Evolutionary conservation across 1,140 invertebrate genomes (phyloP), one percentile per base, ranked within the genome.

Genomic region (Uloborus diversus): DNA sequence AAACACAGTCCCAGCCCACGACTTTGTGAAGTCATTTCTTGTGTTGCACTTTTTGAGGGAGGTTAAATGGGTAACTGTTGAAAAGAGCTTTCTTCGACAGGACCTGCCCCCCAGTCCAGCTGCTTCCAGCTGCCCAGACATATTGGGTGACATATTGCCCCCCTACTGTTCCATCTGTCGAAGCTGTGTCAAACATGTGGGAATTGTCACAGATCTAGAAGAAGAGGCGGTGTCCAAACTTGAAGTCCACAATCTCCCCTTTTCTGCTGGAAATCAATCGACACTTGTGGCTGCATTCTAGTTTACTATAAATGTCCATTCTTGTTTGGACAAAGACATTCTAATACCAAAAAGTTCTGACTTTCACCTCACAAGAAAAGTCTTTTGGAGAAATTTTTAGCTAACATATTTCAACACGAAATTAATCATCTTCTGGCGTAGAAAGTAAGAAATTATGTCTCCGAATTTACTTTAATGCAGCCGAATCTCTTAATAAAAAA

Each of bases 131-230:
- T n/a, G 32, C 11, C 49, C 30, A 69, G 65, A 69, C 65, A 71
- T 71, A 71, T 71, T 71, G 30, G 33, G 53, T 57, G 68, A 71
- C 68, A 71, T 71, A 71, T 71, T 71, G 68, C 57, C 68, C 68
- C 35, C 68, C 68, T 32, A 42, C 53, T 35, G 68, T 71, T 71
- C 68, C 68, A 71, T 71, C 68, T 71, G 68, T 71, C 68, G 32
- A n/a, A 23, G 28, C 53, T 71, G 68, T 71, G 68, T 71, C 68
- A 71, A 71, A 71, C 68, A 71, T 71, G 28, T 30, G 14, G 42
- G 49, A 37, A 69, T 69, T 69, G 65, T 69, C 65, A 69, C 65
- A 56, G 28, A 35, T 32, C 49, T 13, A 17, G 17, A 42, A 42
- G 42, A 3, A 56, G 7, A 7, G 11, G 23, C 30, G 9, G 49